Percentiles rank a stretch among this genome's conserved stretches.
Conservation (phyloP, 2,888 invertebrate genomes). For the Pseudococcus longispinus region DNA sequence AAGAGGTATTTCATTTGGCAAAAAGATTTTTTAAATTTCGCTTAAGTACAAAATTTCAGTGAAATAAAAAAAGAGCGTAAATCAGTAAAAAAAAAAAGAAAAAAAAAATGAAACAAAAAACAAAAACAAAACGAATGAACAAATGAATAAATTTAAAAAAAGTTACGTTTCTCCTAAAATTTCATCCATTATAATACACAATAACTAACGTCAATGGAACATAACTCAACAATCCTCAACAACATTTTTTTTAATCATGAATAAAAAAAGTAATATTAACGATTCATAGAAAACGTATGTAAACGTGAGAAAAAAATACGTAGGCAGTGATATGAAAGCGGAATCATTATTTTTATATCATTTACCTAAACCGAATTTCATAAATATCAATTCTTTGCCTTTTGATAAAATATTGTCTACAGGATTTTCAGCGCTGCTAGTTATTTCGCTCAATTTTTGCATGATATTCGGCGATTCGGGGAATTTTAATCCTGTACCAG, state of each 20-base stretch:
- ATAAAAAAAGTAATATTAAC: conserved; percentile 8
- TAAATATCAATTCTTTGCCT: conserved; percentile 92
- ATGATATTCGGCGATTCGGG: conserved; percentile 74
- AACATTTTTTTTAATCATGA: not conserved
- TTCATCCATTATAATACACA: conserved; percentile 2
- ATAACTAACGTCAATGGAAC: not conserved
- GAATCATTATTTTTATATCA: conserved; percentile 57
- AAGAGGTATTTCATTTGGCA: not conserved
- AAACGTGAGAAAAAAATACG: conserved; percentile 52
- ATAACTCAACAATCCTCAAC: not conserved
- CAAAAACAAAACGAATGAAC: not conserved
- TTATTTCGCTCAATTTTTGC: conserved; percentile 89
- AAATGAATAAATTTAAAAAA: not conserved
- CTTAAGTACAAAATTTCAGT: not conserved
- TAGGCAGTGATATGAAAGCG: conserved; percentile 49
- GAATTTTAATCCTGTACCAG: conserved; percentile 44
- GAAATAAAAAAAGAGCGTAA: conserved; percentile 1
- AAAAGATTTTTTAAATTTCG: not conserved
- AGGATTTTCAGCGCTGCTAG: conserved; percentile 62
- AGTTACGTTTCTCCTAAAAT: not conserved
- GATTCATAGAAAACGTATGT: conserved; percentile 36
- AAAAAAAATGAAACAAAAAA: conserved; percentile 16
- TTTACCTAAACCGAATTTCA: conserved; percentile 85
- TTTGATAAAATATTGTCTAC: conserved; percentile 90
- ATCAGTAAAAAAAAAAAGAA: not conserved